A percentile compares a stretch with the other conserved stretches of the same genome.
Conservation (phyloP, 2,888 invertebrate genomes). For the Pristionchus exspectatus region DNA sequence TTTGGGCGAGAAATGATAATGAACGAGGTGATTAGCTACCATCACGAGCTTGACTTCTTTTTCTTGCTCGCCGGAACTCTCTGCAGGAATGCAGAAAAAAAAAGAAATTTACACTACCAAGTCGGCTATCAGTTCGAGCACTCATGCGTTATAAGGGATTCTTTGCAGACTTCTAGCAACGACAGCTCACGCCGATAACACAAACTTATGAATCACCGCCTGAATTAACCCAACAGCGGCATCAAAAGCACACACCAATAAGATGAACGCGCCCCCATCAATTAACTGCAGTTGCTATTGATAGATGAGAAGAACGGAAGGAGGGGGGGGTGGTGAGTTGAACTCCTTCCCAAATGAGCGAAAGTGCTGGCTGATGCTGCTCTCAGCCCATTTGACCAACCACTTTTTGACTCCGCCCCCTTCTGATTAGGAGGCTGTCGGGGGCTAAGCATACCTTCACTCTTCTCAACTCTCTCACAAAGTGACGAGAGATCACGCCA, state of each 20-base stretch:
- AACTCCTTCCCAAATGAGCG: background rate
- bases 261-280: background rate
- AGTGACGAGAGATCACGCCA: too few relatives aligned
- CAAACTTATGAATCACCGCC: background rate
- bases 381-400: background rate
- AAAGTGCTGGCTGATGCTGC: conserved; percentile 1
- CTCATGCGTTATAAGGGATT: background rate
- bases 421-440: too few relatives aligned
- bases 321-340: background rate
- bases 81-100: background rate
- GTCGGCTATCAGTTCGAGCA: background rate
- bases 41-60: background rate
- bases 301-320: background rate
- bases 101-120: too few relatives aligned
- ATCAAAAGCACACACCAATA: background rate
- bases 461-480: background rate
- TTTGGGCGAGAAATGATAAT: background rate
- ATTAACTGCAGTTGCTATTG: background rate
- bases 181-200: background rate
- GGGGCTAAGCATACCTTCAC: background rate
- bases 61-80: background rate
- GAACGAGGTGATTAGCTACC: background rate
- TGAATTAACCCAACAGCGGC: background rate
- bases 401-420: too few relatives aligned
- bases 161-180: too few relatives aligned